Evolutionary conservation across 2,888 invertebrate species (phyloP).

Genomic region (Caradrina kadenii): DNA sequence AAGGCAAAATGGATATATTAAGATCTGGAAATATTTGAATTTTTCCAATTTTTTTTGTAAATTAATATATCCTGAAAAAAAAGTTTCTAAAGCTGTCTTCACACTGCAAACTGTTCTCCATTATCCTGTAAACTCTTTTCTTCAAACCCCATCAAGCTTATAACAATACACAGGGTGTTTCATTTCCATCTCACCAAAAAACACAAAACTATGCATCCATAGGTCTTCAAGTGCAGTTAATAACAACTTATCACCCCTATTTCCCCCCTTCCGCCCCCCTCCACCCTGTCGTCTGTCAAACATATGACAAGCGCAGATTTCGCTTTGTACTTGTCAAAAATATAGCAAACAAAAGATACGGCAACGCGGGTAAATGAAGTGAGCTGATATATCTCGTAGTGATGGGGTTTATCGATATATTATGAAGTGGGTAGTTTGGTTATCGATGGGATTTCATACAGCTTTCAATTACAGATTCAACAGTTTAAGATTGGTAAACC

Average conservation of each 20-base stretch:
- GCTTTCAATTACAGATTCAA: background rate
- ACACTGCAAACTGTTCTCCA: conserved; percentile 7
- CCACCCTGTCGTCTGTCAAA: conserved; percentile 85
- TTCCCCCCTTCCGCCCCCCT: conserved; percentile 54
- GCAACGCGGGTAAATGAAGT: conserved; percentile 88
- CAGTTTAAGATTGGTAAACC: too few species aligned
- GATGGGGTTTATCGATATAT: conserved; percentile 71
- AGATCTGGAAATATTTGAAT: too few species aligned
- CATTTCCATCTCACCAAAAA: conserved; percentile 39
- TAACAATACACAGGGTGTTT: conserved; percentile 28
- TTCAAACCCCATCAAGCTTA: conserved; percentile 13
- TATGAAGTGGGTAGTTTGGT: conserved; percentile 3
- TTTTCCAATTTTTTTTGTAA: background rate
- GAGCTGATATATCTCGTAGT: conserved; percentile 89
- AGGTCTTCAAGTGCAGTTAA: conserved; percentile 85
- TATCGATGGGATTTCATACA: conserved; percentile 7
- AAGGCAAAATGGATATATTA: too few species aligned
- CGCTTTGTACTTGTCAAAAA: conserved; percentile 91
- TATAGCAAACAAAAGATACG: conserved; percentile 90
- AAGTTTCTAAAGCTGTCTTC: background rate
- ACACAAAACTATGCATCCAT: conserved; percentile 67
- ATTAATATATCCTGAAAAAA: background rate
- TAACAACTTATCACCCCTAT: conserved; percentile 86
- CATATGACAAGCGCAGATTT: conserved; percentile 89
- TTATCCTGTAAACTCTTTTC: conserved; percentile 16